A percentile compares a stretch with the other conserved stretches of the same genome.
phyloP scores from a whole-genome alignment of 2,888 invertebrate genomes.

The Oligia fasciuncula region DNA sequence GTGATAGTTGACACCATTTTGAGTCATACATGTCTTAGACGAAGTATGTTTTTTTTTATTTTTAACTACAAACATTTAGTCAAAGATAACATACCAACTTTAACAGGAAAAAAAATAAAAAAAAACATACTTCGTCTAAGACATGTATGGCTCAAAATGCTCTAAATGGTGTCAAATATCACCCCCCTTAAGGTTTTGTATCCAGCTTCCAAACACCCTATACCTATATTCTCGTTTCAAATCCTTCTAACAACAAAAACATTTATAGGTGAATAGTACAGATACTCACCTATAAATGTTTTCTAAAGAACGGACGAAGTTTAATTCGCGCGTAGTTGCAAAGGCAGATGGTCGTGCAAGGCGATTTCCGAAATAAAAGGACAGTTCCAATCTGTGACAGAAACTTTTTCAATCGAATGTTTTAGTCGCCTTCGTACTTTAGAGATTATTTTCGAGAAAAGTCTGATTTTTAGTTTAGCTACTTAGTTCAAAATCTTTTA shows the following conservation, averaged over 20 bases:
- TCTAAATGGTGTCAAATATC: too few species aligned
- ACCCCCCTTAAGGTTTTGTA: too few species aligned
- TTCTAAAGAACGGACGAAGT: slow-evolving; percentile 40
- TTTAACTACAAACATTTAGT: too few species aligned
- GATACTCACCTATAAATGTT: slow-evolving; percentile 27
- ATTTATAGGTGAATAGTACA: too few species aligned
- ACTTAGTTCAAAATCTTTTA: neutral
- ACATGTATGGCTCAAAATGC: too few species aligned
- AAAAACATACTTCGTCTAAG: too few species aligned
- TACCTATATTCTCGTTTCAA: neutral
- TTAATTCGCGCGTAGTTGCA: slow-evolving; percentile 56
- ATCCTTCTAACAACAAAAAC: neutral
- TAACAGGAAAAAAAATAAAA: too few species aligned
- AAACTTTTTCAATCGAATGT: slow-evolving; percentile 63
- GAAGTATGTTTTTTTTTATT: too few species aligned
- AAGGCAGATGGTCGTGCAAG: slow-evolving; percentile 46
- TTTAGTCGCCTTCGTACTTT: slow-evolving; percentile 19
- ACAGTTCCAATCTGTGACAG: slow-evolving; percentile 45
- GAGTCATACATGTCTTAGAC: too few species aligned
- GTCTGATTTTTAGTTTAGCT: neutral
- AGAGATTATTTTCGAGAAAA: slow-evolving; percentile 9
- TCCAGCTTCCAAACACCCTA: too few species aligned
- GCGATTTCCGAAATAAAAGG: slow-evolving; percentile 52
- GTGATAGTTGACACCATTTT: too few species aligned
- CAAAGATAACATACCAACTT: too few species aligned